These are phyloP conservation scores for Lamellibrachia luymesi DNA, from an alignment of 1,140 invertebrate species.

Conservation along the genomic window DNA sequence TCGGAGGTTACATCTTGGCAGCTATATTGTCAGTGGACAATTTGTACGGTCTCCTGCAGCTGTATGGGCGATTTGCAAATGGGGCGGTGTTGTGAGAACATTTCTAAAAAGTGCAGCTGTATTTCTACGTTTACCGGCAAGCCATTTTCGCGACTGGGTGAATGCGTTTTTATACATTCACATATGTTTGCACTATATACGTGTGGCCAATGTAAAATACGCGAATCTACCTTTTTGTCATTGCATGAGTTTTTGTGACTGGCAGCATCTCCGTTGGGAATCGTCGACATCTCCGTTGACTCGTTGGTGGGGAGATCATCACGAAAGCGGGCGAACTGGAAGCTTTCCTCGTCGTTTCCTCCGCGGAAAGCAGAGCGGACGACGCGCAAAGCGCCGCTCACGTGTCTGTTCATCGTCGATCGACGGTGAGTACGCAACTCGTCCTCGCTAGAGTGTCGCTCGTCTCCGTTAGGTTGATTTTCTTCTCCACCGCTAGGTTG, in stretches of 20 bases:
- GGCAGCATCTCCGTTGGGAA: slow-evolving; percentile 13
- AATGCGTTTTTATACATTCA: too few relatives aligned
- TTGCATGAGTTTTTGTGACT: slow-evolving; percentile 23
- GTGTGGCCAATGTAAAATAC: too few relatives aligned
- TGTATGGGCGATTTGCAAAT: too few relatives aligned
- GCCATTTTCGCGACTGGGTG: too few relatives aligned
- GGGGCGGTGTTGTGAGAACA: too few relatives aligned
- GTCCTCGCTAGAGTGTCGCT: not conserved
- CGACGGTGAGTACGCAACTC: not conserved
- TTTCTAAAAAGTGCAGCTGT: too few relatives aligned
- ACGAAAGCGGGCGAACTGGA: slow-evolving; percentile 21
- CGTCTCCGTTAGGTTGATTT: not conserved
- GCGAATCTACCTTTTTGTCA: slow-evolving; percentile 12
- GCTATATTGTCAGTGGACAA: too few relatives aligned
- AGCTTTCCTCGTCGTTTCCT: slow-evolving; percentile 8
- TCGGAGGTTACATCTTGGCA: too few relatives aligned
- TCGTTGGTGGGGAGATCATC: slow-evolving; percentile 9
- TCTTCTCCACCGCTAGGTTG: not conserved
- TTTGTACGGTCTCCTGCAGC: too few relatives aligned
- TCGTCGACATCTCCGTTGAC: not conserved
- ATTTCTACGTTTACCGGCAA: too few relatives aligned
- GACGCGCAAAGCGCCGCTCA: not conserved
- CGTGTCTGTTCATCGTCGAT: not conserved
- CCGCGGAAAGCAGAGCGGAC: not conserved
- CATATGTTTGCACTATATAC: too few relatives aligned